Evolutionary conservation across 1,140 invertebrate species (phyloP), one percentile per base, ranked within the genome.

Genomic region (Platyura marginata): DNA sequence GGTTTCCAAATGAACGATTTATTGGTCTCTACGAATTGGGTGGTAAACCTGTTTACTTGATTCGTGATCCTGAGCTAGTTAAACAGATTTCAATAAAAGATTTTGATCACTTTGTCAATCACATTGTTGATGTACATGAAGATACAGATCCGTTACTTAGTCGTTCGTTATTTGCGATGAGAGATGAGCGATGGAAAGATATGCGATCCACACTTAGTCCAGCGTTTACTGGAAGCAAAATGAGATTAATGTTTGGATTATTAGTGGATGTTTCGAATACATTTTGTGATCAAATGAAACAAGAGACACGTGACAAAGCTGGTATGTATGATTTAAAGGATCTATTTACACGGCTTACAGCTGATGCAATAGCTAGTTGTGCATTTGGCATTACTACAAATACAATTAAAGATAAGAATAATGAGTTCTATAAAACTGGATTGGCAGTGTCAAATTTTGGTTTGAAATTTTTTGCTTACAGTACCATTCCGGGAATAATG

Each of bases 51-150:
- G 3, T 41, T 0, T 25, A 35, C 37, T 11, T 44, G 3, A 6
- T 48, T 2, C 23, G 43, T 9, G 61, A 68, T 52, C 52, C 56
- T 1, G 55, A 68, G 19, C 40, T 71, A n/a, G 63, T 71, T 0
- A 70, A 67, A 46, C 56, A 59, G 20, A 49, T 74, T 3, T 46
- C 15, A 46, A 60, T 41, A n/a, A n/a, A n/a, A n/a, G n/a, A n/a
- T n/a, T n/a, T n/a, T n/a, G n/a, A n/a, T n/a, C n/a, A n/a, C n/a
- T 72, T 72, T 41, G 48, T 54, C 0, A 58, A 70, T 49, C 60
- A 65, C 42, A 51, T 55, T n/a, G 19, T 10, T 3, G 9, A n/a
- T n/a, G n/a, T 34, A 9, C 11, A 43, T 19, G 16, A 35, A 2
- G 19, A 21, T 1, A 39, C 11, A 22, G 33, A 34, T 34, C 11